Conservation (phyloP, 2,888 invertebrate species). For the Scaptodrosophila latifasciaeformis region DNA sequence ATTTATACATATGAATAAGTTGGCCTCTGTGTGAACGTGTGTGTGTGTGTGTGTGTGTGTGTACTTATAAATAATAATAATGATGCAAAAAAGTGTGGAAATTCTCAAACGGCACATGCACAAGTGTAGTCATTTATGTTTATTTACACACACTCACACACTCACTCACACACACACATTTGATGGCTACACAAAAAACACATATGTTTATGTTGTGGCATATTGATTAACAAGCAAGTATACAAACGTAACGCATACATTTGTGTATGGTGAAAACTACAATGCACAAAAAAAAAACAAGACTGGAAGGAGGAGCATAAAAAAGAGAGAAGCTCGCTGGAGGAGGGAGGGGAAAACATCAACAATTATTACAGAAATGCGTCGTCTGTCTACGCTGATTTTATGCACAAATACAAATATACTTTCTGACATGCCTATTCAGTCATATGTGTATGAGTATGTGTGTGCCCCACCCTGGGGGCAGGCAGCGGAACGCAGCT, state of each 20-base stretch:
- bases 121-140: conserved; percentile 21
- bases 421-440: neutral
- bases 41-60: conserved; percentile 5
- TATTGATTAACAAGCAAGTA: conserved; percentile 64
- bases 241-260: conserved; percentile 36
- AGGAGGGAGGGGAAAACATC: conserved; percentile 19
- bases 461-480: too few species aligned
- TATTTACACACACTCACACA: conserved; percentile 3
- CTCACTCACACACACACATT: conserved; percentile 9
- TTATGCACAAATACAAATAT: conserved; percentile 18
- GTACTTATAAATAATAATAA: conserved; percentile 40
- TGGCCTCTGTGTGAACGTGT: neutral
- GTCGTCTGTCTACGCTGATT: conserved; percentile 50
- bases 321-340: too few species aligned
- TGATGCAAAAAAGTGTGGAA: conserved; percentile 44
- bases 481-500: too few species aligned
- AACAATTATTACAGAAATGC: conserved; percentile 47
- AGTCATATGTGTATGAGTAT: conserved; percentile 5
- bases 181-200: neutral
- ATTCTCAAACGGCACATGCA: conserved; percentile 38
- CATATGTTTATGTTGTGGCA: conserved; percentile 20
- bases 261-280: too few species aligned
- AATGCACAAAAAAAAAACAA: too few species aligned
- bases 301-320: too few species aligned
- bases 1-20: conserved; percentile 1